phyloP scores from a whole-genome alignment of 2,797 vertebrate genomes.

The Siniperca undulata region DNA sequence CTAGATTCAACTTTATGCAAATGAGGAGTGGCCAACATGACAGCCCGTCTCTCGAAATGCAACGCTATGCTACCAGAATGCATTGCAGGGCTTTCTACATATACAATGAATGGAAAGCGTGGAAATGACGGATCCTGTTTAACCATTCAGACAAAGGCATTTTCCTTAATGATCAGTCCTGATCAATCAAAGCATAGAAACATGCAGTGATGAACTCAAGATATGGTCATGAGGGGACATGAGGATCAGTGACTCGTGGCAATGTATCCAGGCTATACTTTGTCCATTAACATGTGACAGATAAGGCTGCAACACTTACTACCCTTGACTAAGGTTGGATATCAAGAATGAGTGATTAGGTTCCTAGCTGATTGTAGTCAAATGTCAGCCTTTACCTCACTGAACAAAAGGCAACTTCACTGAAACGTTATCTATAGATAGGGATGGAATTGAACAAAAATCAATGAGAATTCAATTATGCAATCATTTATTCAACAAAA shows the following conservation, averaged over 20 bases:
- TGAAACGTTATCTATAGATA: too few species aligned
- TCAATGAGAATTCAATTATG: too few species aligned
- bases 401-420: background rate
- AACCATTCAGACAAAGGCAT: background rate
- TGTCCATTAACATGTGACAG: background rate
- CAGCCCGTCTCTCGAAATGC: too few species aligned
- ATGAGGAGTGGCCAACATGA: too few species aligned
- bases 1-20: too few species aligned
- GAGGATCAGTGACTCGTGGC: background rate
- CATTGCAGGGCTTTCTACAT: too few species aligned
- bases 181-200: slow-evolving; percentile 4
- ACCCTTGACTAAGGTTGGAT: background rate
- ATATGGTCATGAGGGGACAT: background rate
- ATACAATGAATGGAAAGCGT: too few species aligned
- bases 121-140: too few species aligned
- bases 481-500: too few species aligned
- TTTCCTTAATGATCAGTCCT: background rate
- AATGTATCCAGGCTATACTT: background rate
- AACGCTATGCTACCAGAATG: too few species aligned
- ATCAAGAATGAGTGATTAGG: background rate
- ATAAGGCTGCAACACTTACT: background rate
- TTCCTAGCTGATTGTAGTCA: background rate
- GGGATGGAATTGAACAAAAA: too few species aligned
- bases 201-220: background rate
- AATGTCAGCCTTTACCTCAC: background rate